These are phyloP conservation scores for Dexiosoma caninum DNA, from an alignment of 2,888 invertebrate species.

Conservation along the genomic window DNA sequence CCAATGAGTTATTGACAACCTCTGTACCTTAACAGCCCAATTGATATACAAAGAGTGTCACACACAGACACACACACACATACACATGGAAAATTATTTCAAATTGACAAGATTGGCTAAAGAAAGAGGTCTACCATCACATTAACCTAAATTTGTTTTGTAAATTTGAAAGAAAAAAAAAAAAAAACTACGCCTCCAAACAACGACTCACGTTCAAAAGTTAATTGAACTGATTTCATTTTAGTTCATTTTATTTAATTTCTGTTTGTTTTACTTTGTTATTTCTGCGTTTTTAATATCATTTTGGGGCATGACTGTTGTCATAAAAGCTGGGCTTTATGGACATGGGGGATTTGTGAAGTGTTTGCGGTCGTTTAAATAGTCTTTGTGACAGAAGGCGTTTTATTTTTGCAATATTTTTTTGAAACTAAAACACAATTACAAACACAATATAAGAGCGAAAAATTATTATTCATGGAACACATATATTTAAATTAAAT, in stretches of 20 bases:
- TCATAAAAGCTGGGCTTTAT: conserved; percentile 7
- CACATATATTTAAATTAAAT: conserved; percentile 29
- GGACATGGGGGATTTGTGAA: conserved; percentile 18
- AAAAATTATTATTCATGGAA: conserved; percentile 48
- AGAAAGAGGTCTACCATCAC: background rate
- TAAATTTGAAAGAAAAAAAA: background rate
- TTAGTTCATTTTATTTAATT: conserved; percentile 16
- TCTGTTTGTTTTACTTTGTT: background rate
- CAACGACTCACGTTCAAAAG: conserved; percentile 57
- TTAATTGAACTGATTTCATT: conserved; percentile 64
- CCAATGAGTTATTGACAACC: too few species aligned
- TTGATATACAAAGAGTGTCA: too few species aligned
- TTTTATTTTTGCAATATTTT: conserved; percentile 25
- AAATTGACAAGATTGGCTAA: background rate
- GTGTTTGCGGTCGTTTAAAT: conserved; percentile 28
- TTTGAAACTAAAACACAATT: conserved; percentile 19
- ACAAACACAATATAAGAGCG: background rate
- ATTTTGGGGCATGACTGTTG: conserved; percentile 10
- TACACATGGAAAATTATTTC: background rate
- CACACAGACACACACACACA: background rate
- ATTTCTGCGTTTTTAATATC: too few species aligned
- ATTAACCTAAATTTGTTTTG: conserved; percentile 7
- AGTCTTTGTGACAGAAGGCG: conserved; percentile 27
- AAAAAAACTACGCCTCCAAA: conserved; percentile 55
- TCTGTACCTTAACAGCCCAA: too few species aligned